Evolutionary conservation across 2,113 vertebrate genomes (phyloP), one percentile per base, ranked within the genome.

Genomic region (Zapornia atra): DNA sequence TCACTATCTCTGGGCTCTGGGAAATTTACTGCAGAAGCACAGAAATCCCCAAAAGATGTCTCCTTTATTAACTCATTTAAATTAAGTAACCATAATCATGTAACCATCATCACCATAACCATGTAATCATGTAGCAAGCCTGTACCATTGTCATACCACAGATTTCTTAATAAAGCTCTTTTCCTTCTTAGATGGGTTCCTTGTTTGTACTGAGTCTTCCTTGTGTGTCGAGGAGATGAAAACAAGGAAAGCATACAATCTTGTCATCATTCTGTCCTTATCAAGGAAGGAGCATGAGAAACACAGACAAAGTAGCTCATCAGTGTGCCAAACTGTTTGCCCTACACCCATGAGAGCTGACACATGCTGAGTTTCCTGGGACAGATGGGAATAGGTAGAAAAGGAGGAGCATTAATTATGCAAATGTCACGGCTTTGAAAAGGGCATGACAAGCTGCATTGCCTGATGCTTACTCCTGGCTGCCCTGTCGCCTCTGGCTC

Each of bases 151-250:
- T 84, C 90, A 76, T 57, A 15, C 4, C 44, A 57, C 20, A n/a
- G 40, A 72, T 87, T 89, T 57, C 73, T 84, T 84, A 94, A 93
- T 84, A 93, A 94, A 91, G 78, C 31, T 36, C 13, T 51, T 93
- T 82, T 89, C n/a, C n/a, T 79, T 72, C 63, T 84, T 65, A 66
- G 22, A 14, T 17, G 38, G 24, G 16, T 75, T 82, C 33, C 38
- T 91, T 81, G 40, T 75, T 92, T 96, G 48, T 88, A 65, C 48
- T 24, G 65, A 84, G 44, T 68, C 65, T 79, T 77, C 60, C 22
- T 66, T 34, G 31, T 33, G 9, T 84, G 57, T 78, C 6, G 12
- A 72, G 79, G 73, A 86, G 65, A 59, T 38, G 31, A 86, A 93
- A 94, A 81, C 44, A 90, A 82, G 68, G 75, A 84, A 94, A 66